Evolutionary conservation across 2,888 invertebrate genomes (phyloP).

Genomic region (Anodontia alba): DNA sequence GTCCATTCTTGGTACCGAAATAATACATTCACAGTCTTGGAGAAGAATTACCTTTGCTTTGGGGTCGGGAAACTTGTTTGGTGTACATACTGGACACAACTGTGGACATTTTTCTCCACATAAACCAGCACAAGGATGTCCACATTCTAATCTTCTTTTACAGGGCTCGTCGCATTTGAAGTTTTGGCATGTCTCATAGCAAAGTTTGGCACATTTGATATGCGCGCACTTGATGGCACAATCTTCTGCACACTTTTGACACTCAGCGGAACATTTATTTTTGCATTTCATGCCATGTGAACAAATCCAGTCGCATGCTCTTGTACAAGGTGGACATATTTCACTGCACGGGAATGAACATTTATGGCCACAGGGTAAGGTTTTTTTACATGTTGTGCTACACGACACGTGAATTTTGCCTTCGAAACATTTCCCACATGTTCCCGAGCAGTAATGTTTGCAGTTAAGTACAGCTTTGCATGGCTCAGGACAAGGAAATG

Average conservation of each 20-base stretch:
- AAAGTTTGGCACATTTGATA: conserved; percentile 73
- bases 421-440: conserved; percentile 83
- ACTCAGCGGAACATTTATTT: conserved; percentile 76
- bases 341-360: conserved; percentile 82
- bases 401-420: conserved; percentile 88
- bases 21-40: conserved; percentile 78
- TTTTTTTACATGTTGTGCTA: conserved; percentile 86
- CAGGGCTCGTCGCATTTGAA: conserved; percentile 82
- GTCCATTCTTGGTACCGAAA: conserved; percentile 84
- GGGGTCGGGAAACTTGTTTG: conserved; percentile 85
- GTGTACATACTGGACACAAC: conserved; percentile 87
- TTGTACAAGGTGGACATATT: conserved; percentile 83
- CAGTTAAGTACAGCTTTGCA: conserved; percentile 69
- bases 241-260: conserved; percentile 78
- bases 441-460: conserved; percentile 77
- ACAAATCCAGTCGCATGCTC: conserved; percentile 81
- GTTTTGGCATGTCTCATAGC: conserved; percentile 81
- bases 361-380: conserved; percentile 86
- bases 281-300: conserved; percentile 75
- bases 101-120: conserved; percentile 90
- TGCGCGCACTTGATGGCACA: conserved; percentile 81
- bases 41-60: conserved; percentile 85
- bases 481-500: conserved; percentile 80
- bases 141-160: conserved; percentile 85
- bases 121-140: conserved; percentile 88